Percentiles rank a stretch among this genome's conserved stretches.
Evolutionary conservation across 2,888 invertebrate genomes (phyloP).

Genomic region (Rhopalosiphum nymphaeae): DNA sequence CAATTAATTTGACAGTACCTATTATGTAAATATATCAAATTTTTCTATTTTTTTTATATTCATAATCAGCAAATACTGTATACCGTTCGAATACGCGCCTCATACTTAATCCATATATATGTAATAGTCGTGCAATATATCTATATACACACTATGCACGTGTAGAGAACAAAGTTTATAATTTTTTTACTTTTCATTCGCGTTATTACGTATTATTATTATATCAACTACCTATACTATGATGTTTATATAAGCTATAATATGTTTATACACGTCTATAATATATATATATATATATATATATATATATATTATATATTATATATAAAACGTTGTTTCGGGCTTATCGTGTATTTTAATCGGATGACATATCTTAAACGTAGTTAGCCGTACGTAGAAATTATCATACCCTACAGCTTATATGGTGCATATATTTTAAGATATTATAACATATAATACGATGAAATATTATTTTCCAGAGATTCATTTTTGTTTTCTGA

Average conservation of each 20-base stretch:
- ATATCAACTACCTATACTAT: background rate
- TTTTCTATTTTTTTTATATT: background rate
- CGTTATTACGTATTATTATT: background rate
- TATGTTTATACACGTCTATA: background rate
- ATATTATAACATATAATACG: background rate
- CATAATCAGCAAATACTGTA: background rate
- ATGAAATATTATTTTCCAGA: background rate
- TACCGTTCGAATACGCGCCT: background rate
- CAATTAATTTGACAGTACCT: background rate
- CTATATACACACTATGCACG: background rate
- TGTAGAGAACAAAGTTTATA: background rate
- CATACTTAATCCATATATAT: background rate
- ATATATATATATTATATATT: too few species aligned
- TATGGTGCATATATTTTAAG: background rate
- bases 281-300: too few species aligned
- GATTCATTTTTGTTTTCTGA: constrained; percentile 26
- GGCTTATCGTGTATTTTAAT: background rate
- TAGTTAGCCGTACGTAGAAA: background rate
- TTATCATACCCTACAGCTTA: background rate
- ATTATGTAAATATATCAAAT: background rate
- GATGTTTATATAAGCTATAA: background rate
- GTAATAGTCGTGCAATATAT: background rate
- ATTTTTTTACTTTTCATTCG: background rate
- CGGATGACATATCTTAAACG: background rate
- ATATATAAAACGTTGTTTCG: background rate